Percentiles rank a stretch among this genome's conserved stretches.
These are phyloP conservation scores for Athalia cordata DNA, from an alignment of 2,888 invertebrate species.

Conservation along the genomic window DNA sequence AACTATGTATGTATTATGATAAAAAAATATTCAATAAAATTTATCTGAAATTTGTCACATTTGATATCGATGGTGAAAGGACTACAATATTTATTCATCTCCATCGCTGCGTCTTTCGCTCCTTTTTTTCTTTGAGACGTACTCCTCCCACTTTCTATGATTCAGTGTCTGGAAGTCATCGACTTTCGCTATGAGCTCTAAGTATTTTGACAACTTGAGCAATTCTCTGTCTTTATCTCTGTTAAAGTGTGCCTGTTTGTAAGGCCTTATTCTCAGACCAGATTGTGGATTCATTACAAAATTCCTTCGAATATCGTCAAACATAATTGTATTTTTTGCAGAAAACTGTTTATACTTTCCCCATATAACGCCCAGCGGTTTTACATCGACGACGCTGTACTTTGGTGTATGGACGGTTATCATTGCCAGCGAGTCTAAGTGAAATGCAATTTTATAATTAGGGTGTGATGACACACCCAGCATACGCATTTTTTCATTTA, in stretches of 20 bases:
- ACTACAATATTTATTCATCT: constrained; percentile 53
- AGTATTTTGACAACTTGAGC: constrained; percentile 85
- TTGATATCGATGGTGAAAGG: constrained; percentile 47
- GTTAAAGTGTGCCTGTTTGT: constrained; percentile 92
- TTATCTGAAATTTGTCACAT: constrained; percentile 26
- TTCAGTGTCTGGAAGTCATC: constrained; percentile 90
- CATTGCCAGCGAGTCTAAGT: constrained; percentile 95
- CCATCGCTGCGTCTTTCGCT: constrained; percentile 56
- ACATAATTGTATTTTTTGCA: constrained; percentile 96
- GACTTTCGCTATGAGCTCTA: constrained; percentile 87
- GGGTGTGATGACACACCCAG: constrained; percentile 89
- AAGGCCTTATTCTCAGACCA: constrained; percentile 92
- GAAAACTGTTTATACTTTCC: constrained; percentile 93
- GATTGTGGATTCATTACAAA: constrained; percentile 98
- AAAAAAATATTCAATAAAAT: constrained; percentile 30
- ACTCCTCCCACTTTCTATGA: constrained; percentile 94
- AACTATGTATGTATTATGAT: neutral
- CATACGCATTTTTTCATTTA: constrained; percentile 96
- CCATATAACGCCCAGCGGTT: constrained; percentile 98
- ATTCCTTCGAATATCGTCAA: constrained; percentile 96
- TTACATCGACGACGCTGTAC: constrained; percentile 94
- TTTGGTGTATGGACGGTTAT: constrained; percentile 94
- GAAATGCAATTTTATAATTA: constrained; percentile 93
- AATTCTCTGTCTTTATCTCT: constrained; percentile 89
- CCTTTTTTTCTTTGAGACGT: constrained; percentile 75